Evolutionary conservation across 2,113 vertebrate genomes (phyloP).

Genomic region (Lagenorhynchus albirostris): DNA sequence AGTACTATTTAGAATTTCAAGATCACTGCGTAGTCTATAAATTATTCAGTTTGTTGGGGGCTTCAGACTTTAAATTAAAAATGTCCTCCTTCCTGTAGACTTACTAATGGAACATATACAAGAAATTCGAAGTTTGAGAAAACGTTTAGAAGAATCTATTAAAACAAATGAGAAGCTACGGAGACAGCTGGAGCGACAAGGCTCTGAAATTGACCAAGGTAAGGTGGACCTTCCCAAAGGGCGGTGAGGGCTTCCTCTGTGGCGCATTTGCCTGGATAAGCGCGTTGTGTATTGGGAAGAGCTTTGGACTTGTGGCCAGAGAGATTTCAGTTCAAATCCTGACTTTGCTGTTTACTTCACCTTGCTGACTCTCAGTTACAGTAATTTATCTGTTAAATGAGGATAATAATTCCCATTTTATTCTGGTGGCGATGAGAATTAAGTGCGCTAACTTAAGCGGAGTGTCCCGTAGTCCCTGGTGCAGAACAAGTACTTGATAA

Average conservation of each 20-base stretch:
- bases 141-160: conserved; percentile 94
- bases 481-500: background rate
- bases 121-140: conserved; percentile 92
- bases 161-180: conserved; percentile 91
- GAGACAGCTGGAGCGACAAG: conserved; percentile 91
- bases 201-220: conserved; percentile 89
- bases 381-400: background rate
- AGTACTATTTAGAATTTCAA: conserved; percentile 50
- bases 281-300: background rate
- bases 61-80: conserved; percentile 69
- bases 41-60: conserved; percentile 56
- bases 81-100: conserved; percentile 82
- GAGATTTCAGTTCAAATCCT: background rate
- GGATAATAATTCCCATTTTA: background rate
- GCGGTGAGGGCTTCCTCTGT: fast-evolving
- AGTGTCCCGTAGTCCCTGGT: background rate
- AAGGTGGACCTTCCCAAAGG: conserved; percentile 42
- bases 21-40: conserved; percentile 50
- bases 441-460: background rate
- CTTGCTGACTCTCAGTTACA: background rate
- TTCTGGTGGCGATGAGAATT: background rate
- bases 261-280: fast-evolving
- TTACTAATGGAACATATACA: conserved; percentile 92
- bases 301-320: background rate
- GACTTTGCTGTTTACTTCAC: background rate